Percentiles rank a stretch among this genome's conserved stretches.
phyloP scores from a whole-genome alignment of 1,140 invertebrate species.

The Drosophila navojoa region DNA sequence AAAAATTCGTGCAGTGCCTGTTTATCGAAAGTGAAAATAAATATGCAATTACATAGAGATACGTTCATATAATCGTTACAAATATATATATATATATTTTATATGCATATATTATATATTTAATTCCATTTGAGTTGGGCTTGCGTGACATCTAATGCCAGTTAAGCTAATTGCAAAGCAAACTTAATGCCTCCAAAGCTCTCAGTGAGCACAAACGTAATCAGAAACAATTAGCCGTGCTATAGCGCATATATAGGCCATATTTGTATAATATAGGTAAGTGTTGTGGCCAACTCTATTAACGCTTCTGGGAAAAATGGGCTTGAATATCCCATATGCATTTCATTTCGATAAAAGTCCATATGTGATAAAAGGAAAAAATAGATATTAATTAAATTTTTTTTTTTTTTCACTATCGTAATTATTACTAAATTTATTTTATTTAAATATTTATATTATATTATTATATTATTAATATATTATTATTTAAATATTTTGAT shows the following conservation, averaged over 20 bases:
- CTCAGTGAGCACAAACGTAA: slow-evolving; percentile 15
- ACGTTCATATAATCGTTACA: neutral
- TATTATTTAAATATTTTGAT: too few species aligned
- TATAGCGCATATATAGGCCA: neutral
- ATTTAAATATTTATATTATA: too few species aligned
- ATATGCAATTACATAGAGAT: slow-evolving; percentile 8
- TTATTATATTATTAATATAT: too few species aligned
- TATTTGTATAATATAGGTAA: neutral
- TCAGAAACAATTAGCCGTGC: neutral
- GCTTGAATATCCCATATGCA: too few species aligned
- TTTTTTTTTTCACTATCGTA: too few species aligned
- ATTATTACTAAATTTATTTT: too few species aligned
- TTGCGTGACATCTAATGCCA: slow-evolving; percentile 15
- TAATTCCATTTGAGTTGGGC: slow-evolving; percentile 16
- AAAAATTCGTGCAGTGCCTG: slow-evolving; percentile 12
- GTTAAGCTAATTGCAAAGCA: neutral
- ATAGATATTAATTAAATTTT: too few species aligned
- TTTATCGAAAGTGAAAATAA: slow-evolving; percentile 32
- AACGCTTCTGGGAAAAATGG: neutral
- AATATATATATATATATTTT: neutral
- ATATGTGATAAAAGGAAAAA: too few species aligned
- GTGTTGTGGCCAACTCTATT: neutral
- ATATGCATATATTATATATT: slow-evolving; percentile 8
- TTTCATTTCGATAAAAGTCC: too few species aligned
- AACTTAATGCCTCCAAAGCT: slow-evolving; percentile 13